Base-by-base conservation (phyloP, 2,888 invertebrate species). In the Amaurobius ferox region DNA sequence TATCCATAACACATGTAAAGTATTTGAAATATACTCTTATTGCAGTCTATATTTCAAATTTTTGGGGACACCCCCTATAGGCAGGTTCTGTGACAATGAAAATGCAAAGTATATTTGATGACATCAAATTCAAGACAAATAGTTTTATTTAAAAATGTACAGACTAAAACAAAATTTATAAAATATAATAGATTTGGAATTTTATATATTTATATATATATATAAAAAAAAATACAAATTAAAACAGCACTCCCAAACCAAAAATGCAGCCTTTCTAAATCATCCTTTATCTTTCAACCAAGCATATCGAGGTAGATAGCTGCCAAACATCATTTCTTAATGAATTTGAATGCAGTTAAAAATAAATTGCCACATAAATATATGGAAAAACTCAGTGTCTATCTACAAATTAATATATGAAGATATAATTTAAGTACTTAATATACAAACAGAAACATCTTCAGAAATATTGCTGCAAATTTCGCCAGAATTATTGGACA, bases 271-370 rank as follows among this genome's bases (percentile, higher is more conserved):
- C 35, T 35, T 35, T 35, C 40, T 66, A 64, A 28, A 79, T 28
- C 26, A 70, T 40, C 32, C 28, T 44, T 40, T 70, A 70, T 39
- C 40, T 76, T 73, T 28, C 29, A 32, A 74, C 71, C 70, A 44
- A 77, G 71, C 77, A 77, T 40, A 66, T 61, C 61, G 77, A 85
- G 77, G 83, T 85, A 85, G 83, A 40, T 85, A 85, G 83, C 83
- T 85, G 83, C 83, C 83, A 71, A 28, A 71, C 26, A 23, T 55
- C 23, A 23, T 77, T 71, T 55, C 77, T 77, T 71, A 71, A 77
- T 68, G 32, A 67, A 29, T 74, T 39, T 39, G 40, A 39, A 73
- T 28, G 44, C 28, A 19, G 55, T 32, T 30, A 67, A 80, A 72
- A 32, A 35, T 28, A 73, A 55, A 61, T 23, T 16, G 11, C 23